Base-by-base conservation (phyloP, 1,140 invertebrate species). In the Rhopalosiphum maidis region DNA sequence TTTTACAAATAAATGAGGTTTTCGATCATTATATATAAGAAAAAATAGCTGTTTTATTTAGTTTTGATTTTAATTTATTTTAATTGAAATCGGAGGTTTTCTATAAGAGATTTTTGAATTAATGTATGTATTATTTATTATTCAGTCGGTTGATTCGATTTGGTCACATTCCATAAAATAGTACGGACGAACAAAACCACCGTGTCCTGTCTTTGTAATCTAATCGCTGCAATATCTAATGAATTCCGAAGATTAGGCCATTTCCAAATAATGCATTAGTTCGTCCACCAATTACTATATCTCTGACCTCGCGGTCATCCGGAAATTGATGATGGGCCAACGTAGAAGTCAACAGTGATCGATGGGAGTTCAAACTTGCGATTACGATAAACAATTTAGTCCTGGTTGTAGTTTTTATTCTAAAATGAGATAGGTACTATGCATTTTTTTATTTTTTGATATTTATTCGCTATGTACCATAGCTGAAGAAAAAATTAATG, bases 341-440 rank as follows among this genome's bases (percentile, higher is more conserved):
- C 30, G 37, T 43, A 60, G 25, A 90, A 60, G 54, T 90, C 23
- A 90, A 90, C 35, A 37, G 35, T 55, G 54, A 90, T 90, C 35
- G 51, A 90, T 35, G 51, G 25, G 35, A 90, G 35, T 54, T 89
- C 87, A 51, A 54, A 18, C 30, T 35, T 18, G 15, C 60, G n/a
- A 77, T 77, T 77, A 77, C 30, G 30, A 77, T 77, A 77, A n/a
- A 77, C 60, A 77, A 77, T 77, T 77, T 77, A n/a, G 60, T 77
- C n/a, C 7, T 51, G 23, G 9, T 37, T 43, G 22, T 11, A 5
- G 37, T 85, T 41, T 85, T 85, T 25, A 41, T 77, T 77, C 0
- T 3, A 43, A 83, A 83, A 83, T 37, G n/a, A n/a, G 30, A n/a
- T 77, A 77, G 30, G 60, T 77, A 77, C n/a, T 77, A 18, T n/a